These are phyloP conservation scores for Epinephelus lanceolatus DNA, from an alignment of 2,113 vertebrate species.

Conservation along the genomic window DNA sequence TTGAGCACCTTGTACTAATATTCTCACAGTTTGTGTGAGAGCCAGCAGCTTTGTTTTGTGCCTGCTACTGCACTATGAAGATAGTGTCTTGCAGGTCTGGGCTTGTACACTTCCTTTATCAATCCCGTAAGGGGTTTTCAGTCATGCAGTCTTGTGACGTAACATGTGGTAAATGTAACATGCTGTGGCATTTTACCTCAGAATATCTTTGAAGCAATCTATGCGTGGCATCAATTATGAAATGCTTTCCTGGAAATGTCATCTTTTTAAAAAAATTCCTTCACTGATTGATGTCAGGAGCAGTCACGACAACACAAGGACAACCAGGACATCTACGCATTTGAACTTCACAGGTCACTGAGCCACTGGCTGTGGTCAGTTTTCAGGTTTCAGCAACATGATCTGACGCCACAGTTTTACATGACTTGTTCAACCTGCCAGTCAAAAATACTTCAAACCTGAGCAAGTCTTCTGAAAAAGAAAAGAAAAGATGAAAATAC, in stretches of 20 bases:
- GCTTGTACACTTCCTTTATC: slow-evolving; percentile 27
- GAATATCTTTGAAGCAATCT: background rate
- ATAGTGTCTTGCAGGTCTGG: slow-evolving; percentile 17
- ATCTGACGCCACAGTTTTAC: background rate
- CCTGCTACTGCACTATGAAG: background rate
- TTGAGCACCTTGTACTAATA: background rate
- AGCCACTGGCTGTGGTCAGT: background rate
- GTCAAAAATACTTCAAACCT: background rate
- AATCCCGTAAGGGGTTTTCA: slow-evolving; percentile 18
- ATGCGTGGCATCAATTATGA: background rate
- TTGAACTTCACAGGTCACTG: slow-evolving; percentile 14
- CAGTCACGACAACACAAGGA: background rate
- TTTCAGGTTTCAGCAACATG: slow-evolving; percentile 18
- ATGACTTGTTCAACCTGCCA: background rate
- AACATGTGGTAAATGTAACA: slow-evolving; percentile 13
- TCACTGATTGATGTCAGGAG: background rate
- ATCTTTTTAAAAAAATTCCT: background rate
- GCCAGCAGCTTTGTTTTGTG: background rate
- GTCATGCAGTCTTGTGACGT: background rate
- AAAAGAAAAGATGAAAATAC: too few relatives aligned
- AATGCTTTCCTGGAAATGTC: background rate
- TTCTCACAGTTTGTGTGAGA: slow-evolving; percentile 3
- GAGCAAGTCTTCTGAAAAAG: too few relatives aligned
- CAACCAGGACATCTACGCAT: background rate
- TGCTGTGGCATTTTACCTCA: slow-evolving; percentile 20